A percentile compares a stretch with the other conserved stretches of the same genome.
These are phyloP conservation scores for Chelon auratus DNA, from an alignment of 2,797 vertebrate genomes.

Conservation along the genomic window DNA sequence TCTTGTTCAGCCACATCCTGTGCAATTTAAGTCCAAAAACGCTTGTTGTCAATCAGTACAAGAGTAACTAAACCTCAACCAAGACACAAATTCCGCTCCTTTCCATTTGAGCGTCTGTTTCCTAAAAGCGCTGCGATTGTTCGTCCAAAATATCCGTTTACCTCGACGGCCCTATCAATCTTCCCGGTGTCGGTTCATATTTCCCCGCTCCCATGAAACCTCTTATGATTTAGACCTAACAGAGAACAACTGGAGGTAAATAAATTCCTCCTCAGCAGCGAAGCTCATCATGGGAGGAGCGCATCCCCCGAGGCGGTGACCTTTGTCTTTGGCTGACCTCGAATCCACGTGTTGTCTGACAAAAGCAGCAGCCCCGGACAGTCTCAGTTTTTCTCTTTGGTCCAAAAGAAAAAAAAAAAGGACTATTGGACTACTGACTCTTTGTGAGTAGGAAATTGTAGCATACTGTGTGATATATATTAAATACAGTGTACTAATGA, in stretches of 20 bases:
- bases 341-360: constrained; percentile 22
- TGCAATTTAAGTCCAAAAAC: too few relatives aligned
- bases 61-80: not conserved
- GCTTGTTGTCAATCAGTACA: constrained; percentile 1
- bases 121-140: not conserved
- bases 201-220: constrained; percentile 16
- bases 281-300: constrained; percentile 20
- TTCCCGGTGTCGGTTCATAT: not conserved
- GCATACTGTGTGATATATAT: too few relatives aligned
- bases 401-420: not conserved
- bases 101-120: too few relatives aligned
- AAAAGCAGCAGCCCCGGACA: constrained; percentile 29
- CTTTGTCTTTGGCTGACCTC: constrained; percentile 56
- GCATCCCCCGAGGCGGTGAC: constrained; percentile 45
- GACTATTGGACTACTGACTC: not conserved
- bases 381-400: not conserved
- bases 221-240: constrained; percentile 12
- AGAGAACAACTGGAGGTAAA: constrained; percentile 33
- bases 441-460: too few relatives aligned
- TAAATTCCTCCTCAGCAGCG: constrained; percentile 37
- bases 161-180: not conserved
- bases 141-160: not conserved
- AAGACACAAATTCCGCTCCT: too few relatives aligned
- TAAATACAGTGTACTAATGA: not conserved
- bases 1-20: too few relatives aligned